A percentile compares a stretch with the other conserved stretches of the same genome.
Conservation (phyloP, 23 tunicate species). For the Halocynthia aurantium region DNA sequence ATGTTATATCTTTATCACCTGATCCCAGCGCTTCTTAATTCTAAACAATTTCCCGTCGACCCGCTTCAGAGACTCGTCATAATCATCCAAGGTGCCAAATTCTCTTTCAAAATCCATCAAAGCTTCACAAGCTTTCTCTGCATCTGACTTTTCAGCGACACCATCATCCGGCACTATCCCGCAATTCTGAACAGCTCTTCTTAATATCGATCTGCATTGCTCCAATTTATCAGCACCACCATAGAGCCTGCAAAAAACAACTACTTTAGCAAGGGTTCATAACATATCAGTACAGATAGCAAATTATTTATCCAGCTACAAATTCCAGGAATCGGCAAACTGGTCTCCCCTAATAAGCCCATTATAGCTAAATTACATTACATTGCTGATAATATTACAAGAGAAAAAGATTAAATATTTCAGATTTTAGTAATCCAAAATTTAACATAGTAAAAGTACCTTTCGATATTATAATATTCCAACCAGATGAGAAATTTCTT, state of each 20-base stretch:
- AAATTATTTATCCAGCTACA: background rate
- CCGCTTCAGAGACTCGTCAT: conserved; percentile 58
- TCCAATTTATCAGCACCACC: conserved; percentile 34
- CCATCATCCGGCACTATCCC: conserved; percentile 59
- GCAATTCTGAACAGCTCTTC: conserved; percentile 58
- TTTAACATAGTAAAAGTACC: conserved; percentile 19
- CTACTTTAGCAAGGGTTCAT: background rate
- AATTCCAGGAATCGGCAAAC: background rate
- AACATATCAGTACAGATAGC: background rate
- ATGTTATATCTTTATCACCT: conserved; percentile 16
- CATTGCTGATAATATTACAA: too few relatives aligned
- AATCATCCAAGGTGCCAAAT: conserved; percentile 50
- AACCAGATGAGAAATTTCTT: conserved; percentile 56
- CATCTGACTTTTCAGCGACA: conserved; percentile 16
- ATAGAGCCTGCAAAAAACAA: conserved; percentile 15
- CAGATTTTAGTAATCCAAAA: background rate
- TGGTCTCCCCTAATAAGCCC: background rate
- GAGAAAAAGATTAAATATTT: too few relatives aligned
- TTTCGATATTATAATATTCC: conserved; percentile 63
- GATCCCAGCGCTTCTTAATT: conserved; percentile 67
- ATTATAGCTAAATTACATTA: too few relatives aligned
- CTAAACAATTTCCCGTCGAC: conserved; percentile 49
- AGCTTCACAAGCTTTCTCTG: conserved; percentile 52
- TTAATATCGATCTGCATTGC: conserved; percentile 43
- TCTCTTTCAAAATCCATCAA: conserved; percentile 72